Conservation (phyloP, 2,113 vertebrate genomes). For the Agelaius tricolor region DNA sequence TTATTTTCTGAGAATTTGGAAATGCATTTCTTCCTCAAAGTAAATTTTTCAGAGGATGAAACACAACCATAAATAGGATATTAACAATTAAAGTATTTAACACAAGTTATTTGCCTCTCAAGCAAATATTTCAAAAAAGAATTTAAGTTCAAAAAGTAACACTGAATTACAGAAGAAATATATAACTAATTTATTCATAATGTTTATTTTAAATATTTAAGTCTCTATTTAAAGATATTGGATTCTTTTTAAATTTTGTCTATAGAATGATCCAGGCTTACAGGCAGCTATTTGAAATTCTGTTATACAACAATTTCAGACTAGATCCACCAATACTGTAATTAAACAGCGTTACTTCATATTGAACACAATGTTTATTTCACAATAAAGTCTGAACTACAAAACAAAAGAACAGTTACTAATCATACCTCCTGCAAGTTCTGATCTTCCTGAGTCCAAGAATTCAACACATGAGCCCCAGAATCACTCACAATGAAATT, state of each 20-base stretch:
- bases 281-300: background rate
- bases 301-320: background rate
- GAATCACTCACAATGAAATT: slow-evolving; percentile 99
- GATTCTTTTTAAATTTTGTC: background rate
- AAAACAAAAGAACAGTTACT: background rate
- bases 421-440: slow-evolving; percentile 91
- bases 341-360: background rate
- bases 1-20: background rate
- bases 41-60: background rate
- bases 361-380: background rate
- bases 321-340: background rate
- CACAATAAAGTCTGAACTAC: background rate
- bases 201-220: background rate
- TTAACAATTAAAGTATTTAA: background rate
- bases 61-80: fast-evolving
- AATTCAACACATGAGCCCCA: slow-evolving; percentile 94
- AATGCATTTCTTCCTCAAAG: background rate
- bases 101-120: background rate
- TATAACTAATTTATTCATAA: background rate
- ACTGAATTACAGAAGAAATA: background rate
- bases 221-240: background rate
- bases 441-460: slow-evolving; percentile 94
- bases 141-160: background rate
- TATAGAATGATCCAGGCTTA: background rate
- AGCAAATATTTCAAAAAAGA: background rate